phyloP scores from a whole-genome alignment of 2,888 invertebrate species.

The Ochlodes sylvanus region DNA sequence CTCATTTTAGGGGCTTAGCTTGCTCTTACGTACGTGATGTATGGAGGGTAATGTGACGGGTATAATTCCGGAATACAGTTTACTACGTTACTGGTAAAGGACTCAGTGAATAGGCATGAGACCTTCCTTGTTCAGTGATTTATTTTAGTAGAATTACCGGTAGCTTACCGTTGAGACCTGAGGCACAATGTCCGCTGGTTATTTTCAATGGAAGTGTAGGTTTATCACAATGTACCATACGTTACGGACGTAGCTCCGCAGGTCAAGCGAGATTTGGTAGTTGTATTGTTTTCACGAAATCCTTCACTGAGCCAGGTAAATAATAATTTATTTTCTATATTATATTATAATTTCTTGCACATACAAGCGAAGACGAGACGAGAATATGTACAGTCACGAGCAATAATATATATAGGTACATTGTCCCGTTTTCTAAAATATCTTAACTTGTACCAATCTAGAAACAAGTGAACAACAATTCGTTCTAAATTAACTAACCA shows the following conservation, averaged over 20 bases:
- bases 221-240: neutral
- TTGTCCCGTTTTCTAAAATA: too few species aligned
- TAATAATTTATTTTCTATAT: too few species aligned
- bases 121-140: constrained; percentile 45
- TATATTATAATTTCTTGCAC: too few species aligned
- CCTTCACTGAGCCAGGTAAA: too few species aligned
- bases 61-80: constrained; percentile 54
- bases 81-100: constrained; percentile 57
- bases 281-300: too few species aligned
- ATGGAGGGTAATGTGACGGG: constrained; percentile 67
- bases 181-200: neutral
- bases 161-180: constrained; percentile 1
- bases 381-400: too few species aligned
- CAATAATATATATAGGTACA: too few species aligned
- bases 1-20: constrained; percentile 75
- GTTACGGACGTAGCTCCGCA: neutral
- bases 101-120: constrained; percentile 49
- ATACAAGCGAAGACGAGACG: too few species aligned
- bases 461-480: too few species aligned
- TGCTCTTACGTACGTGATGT: constrained; percentile 70
- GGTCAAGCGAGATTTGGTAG: too few species aligned
- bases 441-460: too few species aligned
- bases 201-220: neutral
- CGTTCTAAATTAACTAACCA: too few species aligned
- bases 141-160: constrained; percentile 39